These are phyloP conservation scores for Bombylius major DNA, from an alignment of 2,888 invertebrate species.

Conservation along the genomic window DNA sequence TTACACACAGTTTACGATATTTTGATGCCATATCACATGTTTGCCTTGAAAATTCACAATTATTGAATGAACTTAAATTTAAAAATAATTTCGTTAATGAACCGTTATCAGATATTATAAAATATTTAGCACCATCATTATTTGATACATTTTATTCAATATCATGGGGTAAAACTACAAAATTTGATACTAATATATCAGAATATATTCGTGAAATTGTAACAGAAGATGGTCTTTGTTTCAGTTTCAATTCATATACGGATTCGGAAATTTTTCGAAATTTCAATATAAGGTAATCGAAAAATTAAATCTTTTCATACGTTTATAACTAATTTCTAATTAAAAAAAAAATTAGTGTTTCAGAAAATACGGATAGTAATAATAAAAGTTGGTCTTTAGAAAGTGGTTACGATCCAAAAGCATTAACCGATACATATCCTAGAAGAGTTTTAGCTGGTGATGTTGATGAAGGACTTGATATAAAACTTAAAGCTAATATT, in stretches of 20 bases:
- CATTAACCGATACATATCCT: neutral
- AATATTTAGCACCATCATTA: neutral
- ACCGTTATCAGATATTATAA: neutral
- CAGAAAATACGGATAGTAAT: neutral
- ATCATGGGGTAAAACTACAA: conserved; percentile 27
- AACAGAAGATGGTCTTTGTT: conserved; percentile 51
- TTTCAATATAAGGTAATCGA: conserved; percentile 14
- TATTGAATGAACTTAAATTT: neutral
- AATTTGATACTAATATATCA: conserved; percentile 33
- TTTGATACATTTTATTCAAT: conserved; percentile 29
- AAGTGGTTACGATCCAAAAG: conserved; percentile 16
- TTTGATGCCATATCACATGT: neutral
- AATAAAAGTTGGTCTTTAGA: conserved; percentile 18
- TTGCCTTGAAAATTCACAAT: neutral
- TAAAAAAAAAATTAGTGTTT: too few relatives aligned
- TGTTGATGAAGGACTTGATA: conserved; percentile 2
- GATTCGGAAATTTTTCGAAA: conserved; percentile 42
- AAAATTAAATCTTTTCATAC: too few relatives aligned
- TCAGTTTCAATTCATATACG: conserved; percentile 47
- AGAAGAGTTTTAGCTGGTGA: conserved; percentile 4
- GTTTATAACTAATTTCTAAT: too few relatives aligned
- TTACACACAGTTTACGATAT: neutral
- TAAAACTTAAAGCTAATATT: neutral
- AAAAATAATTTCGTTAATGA: neutral
- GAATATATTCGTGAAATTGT: conserved; percentile 30